Evolutionary conservation across 1,140 invertebrate genomes (phyloP), one percentile per base, ranked within the genome.

Genomic region (Lycorma delicatula): DNA sequence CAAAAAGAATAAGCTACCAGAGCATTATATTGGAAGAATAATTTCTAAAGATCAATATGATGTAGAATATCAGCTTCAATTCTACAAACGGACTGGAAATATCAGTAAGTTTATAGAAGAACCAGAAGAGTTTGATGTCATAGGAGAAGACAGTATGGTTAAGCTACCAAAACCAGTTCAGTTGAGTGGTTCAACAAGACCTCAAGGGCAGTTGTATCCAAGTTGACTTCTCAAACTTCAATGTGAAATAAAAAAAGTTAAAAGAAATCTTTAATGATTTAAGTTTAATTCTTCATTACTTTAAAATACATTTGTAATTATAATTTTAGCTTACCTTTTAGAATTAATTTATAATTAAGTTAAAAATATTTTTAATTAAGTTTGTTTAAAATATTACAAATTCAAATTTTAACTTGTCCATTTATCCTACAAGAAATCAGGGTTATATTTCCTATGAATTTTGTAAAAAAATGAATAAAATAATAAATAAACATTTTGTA

Each of bases 31-130:
- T 7, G 41, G 13, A 46, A 9, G 16, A 46, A 16, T 46, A 11
- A 16, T 18, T n/a, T 46, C 41, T 16, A 46, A 46, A 22, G 41
- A 46, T 22, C 41, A 46, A 46, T 18, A 46, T 46, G 9, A 22
- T 46, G 5, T 46, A 6, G 41, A 46, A 22, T 46, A 46, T 18
- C 13, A 46, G 20, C 5, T 46, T 46, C 9, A 16, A 13, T 26
- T 53, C 41, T 46, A 16, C 41, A 46, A 46, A 46, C 41, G 20
- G 18, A 46, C 16, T 46, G 13, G 41, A 46, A 46, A 46, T 18
- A 18, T 6, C 41, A 46, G 20, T 16, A 46, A 46, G 18, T 46
- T 46, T 46, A 18, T 46, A 16, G 18, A n/a, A 46, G 41, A 18
- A 16, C 16, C 41, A 9, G 41, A 46, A n/a, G 41, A 46, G 16